A percentile compares a stretch with the other conserved stretches of the same genome.
Evolutionary conservation across 2,888 invertebrate genomes (phyloP).

Genomic region (Sminthurinus aureus): DNA sequence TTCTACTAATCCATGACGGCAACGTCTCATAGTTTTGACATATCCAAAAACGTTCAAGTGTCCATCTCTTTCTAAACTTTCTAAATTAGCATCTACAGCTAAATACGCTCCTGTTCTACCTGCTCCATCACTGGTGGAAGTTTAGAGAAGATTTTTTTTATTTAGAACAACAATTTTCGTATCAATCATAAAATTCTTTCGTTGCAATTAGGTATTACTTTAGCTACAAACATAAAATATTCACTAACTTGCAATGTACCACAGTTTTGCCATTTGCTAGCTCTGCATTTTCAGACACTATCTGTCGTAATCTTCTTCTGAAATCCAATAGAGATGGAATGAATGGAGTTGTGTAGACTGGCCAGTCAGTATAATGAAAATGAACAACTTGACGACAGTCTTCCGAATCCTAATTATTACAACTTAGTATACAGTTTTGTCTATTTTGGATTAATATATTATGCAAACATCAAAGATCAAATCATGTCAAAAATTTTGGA

Average conservation of each 20-base stretch:
- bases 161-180: too few species aligned
- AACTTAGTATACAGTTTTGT: too few species aligned
- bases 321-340: constrained; percentile 95
- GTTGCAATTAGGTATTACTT: too few species aligned
- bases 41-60: constrained; percentile 91
- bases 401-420: constrained; percentile 9
- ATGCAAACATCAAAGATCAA: too few species aligned
- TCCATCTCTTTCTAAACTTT: constrained; percentile 79
- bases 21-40: constrained; percentile 87
- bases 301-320: constrained; percentile 85
- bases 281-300: constrained; percentile 76
- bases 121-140: constrained; percentile 90
- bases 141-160: too few species aligned
- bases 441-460: neutral
- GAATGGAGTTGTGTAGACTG: constrained; percentile 96
- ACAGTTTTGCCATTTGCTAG: constrained; percentile 80
- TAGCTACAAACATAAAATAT: too few species aligned
- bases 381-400: constrained; percentile 69
- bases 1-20: constrained; percentile 89
- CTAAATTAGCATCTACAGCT: constrained; percentile 87
- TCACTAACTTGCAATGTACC: constrained; percentile 97
- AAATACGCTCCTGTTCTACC: constrained; percentile 87
- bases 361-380: constrained; percentile 99
- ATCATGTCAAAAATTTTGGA: too few species aligned
- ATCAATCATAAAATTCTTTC: neutral